Base-by-base conservation (phyloP, 2,113 vertebrate species). In the Marmota flaviventris region DNA sequence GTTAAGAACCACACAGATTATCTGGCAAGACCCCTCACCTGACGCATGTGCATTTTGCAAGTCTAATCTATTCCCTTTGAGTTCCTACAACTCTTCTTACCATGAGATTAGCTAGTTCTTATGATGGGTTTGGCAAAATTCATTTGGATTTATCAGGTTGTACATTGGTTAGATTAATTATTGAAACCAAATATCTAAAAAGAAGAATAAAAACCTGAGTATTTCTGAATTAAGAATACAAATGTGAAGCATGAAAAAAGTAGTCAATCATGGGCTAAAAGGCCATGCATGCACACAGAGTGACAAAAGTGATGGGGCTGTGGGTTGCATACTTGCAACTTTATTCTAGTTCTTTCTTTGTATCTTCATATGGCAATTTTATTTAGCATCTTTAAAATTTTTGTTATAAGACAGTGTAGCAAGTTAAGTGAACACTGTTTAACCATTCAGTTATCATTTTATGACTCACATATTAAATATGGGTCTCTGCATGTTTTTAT, bases 191-290 rank as follows among this genome's bases (percentile, higher is more conserved):
- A 27, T 63, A 63, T 63, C 25, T 63, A 63, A 63, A 63, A 5
- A 84, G 45, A 14, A 53, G 14, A 17, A 53, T 14, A 73, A 65
- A 76, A 37, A 45, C 48, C 3, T 89, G 24, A 22, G 56, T 53
- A 53, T 53, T 53, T 97, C 39, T 86, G 34, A 84, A 67, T 18
- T 56, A 67, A 94, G 76, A 92, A 51, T 63, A 94, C 81, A 85
- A 85, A 76, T 45, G 10, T 24, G 8, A 95, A 93, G 56, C 8
- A 58, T 70, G 27, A 77, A 70, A 82, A 70, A 39, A 29, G 39
- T 8, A 92, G 29, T 48, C 89, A 88, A 79, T 81, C 65, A 53
- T 48, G 56, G 90, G 78, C 73, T 4, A 9, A 92, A 85, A 77
- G 65, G 45, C 42, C 37, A 0, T 79, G 42, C 10, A 72, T 45